Evolutionary conservation across 1,140 invertebrate genomes (phyloP), one percentile per base, ranked within the genome.

Genomic region (Himalopsyche phryganea): DNA sequence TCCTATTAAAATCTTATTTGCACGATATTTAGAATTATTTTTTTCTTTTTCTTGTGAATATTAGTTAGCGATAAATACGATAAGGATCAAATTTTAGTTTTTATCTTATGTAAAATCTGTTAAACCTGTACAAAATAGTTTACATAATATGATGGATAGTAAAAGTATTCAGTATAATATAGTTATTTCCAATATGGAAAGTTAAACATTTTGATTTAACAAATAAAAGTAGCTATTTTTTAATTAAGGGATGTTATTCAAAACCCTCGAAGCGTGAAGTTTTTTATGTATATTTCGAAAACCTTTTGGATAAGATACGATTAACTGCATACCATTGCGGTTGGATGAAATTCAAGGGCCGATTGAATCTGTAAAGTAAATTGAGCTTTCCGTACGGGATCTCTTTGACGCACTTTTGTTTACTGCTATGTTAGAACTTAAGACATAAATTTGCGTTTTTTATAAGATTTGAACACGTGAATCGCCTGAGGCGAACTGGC

Each of bases 391-490:
- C 9, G 38, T 40, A 5, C 3, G n/a, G 38, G 3, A n/a, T 40
- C 3, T 11, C 3, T 40, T 5, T 11, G 38, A 13, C n/a, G 3
- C 38, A 40, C n/a, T 53, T 53, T 53, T n/a, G 14, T 18, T 14
- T 11, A 20, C 6, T 2, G 18, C n/a, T 6, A 4, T 19, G 5
- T 10, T 19, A 11, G 42, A 5, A 45, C 42, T 28, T 28, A 28
- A 28, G 9, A 15, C 18, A 45, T 45, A 17, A n/a, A n/a, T n/a
- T 11, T 11, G n/a, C 18, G n/a, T 45, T 45, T 45, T 45, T 38
- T 40, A 41, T 41, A 32, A 47, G 54, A 63, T 58, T 53, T 38
- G 61, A 63, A 63, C 61, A 63, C 61, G 61, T 63, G 61, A 63
- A 63, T 56, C 56, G 61, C 61, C 61, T 23, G 14, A 42, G 61